These are phyloP conservation scores for Lycophotia porphyrea DNA, from an alignment of 2,888 invertebrate species.

Conservation along the genomic window DNA sequence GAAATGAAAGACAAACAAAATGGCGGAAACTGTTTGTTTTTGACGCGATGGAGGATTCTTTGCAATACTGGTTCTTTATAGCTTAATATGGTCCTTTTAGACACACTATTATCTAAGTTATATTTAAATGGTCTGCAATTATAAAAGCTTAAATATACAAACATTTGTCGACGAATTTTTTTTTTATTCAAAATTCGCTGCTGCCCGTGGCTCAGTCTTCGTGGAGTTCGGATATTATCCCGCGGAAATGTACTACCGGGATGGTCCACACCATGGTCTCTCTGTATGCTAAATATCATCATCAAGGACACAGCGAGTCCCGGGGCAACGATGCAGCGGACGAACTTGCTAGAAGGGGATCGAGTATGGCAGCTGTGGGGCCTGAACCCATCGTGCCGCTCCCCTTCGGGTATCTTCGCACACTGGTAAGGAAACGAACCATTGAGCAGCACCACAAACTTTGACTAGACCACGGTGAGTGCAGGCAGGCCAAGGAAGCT, in stretches of 20 bases:
- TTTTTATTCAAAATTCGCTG: neutral
- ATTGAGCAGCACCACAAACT: no score
- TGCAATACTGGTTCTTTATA: neutral
- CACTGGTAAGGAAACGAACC: no score
- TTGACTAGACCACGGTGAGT: no score
- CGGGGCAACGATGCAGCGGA: no score
- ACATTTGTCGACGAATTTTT: neutral
- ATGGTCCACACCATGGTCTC: neutral
- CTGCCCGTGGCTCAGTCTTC: neutral
- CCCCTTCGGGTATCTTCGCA: no score
- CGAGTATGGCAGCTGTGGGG: no score
- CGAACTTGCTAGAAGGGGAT: no score
- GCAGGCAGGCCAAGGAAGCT: no score
- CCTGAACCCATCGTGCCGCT: no score
- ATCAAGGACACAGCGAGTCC: no score
- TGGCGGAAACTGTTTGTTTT: constrained; percentile 8
- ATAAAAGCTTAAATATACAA: neutral
- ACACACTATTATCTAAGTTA: neutral
- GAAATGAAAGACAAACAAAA: constrained; percentile 30
- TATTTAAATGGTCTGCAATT: neutral
- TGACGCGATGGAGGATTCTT: neutral
- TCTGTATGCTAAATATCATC: neutral
- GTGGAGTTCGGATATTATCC: neutral
- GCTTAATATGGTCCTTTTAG: neutral
- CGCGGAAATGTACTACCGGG: neutral